Evolutionary conservation across 2,888 invertebrate species (phyloP).

Genomic region (Lepidochrysops patricia): DNA sequence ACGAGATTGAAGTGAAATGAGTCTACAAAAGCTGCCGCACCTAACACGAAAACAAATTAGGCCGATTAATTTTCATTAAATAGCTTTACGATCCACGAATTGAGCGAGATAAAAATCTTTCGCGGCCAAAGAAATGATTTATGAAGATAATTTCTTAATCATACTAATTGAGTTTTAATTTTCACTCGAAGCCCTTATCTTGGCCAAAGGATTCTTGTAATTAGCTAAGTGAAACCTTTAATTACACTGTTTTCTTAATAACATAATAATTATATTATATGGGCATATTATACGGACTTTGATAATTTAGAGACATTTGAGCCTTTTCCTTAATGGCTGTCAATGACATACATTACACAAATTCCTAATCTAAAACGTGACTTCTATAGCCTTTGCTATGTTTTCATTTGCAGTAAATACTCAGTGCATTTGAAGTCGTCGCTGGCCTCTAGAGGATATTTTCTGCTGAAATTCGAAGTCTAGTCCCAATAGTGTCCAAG

Average conservation of each 20-base stretch:
- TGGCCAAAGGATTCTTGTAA: not conserved
- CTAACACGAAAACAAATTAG: not conserved
- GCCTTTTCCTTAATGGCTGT: not conserved
- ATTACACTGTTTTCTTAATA: not conserved
- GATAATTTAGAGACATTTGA: not conserved
- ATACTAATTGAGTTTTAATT: constrained; percentile 9
- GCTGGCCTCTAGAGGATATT: not conserved
- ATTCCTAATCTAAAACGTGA: not conserved
- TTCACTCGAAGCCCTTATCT: not conserved
- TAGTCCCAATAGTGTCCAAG: not conserved
- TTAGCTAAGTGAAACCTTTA: not conserved
- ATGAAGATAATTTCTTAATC: constrained; percentile 3
- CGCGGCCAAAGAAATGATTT: not conserved
- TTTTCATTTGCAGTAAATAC: not conserved
- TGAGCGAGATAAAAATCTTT: not conserved
- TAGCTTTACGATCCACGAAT: not conserved
- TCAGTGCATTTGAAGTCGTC: not conserved
- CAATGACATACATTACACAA: not conserved
- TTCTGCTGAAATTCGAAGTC: not conserved
- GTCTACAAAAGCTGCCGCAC: not conserved
- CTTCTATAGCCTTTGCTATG: not conserved
- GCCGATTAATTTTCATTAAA: not conserved
- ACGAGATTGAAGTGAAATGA: too few species aligned
- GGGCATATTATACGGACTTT: not conserved
- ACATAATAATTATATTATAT: not conserved